Evolutionary conservation across 37 sponge, comb jelly and placozoan genomes (phyloP).

Genomic region (Agelas oroides): DNA sequence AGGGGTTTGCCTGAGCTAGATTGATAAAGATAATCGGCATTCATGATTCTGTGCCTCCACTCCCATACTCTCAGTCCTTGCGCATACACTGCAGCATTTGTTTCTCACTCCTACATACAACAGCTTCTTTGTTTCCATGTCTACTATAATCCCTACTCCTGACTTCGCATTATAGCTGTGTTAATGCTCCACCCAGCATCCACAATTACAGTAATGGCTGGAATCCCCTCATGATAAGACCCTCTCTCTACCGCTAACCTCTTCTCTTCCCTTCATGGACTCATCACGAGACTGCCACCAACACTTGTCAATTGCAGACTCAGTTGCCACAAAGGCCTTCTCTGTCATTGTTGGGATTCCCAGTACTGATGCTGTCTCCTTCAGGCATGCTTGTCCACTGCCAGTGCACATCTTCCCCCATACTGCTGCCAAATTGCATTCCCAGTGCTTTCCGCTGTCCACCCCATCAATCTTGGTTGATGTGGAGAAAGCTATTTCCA

Average conservation of each 20-base stretch:
- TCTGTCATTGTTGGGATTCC: conserved; percentile 30
- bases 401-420: conserved; percentile 45
- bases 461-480: too few species aligned
- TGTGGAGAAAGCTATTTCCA: too few species aligned
- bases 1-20: conserved; percentile 32
- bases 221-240: too few species aligned
- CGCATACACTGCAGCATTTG: conserved; percentile 55
- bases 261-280: conserved; percentile 8
- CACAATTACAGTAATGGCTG: too few species aligned
- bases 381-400: conserved; percentile 10
- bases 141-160: conserved; percentile 70
- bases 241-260: too few species aligned
- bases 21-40: conserved; percentile 44
- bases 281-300: background rate
- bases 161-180: conserved; percentile 73
- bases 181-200: conserved; percentile 69
- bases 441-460: too few species aligned
- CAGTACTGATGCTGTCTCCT: background rate
- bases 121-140: conserved; percentile 33
- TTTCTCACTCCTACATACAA: conserved; percentile 60
- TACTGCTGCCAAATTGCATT: too few species aligned
- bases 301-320: background rate
- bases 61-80: too few species aligned
- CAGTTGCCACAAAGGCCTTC: conserved; percentile 2
- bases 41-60: background rate